Evolutionary conservation across 2,113 vertebrate species (phyloP).

Genomic region (Hyperopisus bebe): DNA sequence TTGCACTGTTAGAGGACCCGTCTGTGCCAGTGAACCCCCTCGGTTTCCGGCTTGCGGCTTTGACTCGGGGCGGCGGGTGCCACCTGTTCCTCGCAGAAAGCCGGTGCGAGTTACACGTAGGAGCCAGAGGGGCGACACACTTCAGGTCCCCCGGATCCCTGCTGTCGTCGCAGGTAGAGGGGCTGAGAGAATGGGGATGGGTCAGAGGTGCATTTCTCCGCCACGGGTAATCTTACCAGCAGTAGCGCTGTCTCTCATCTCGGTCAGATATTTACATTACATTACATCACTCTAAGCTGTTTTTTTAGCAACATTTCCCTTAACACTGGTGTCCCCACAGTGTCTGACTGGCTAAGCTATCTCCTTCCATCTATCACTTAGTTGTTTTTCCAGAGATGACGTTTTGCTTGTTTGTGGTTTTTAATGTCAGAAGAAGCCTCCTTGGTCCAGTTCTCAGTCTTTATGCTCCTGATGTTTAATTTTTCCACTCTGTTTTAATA

Average conservation of each 20-base stretch:
- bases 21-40: neutral
- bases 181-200: neutral
- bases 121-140: neutral
- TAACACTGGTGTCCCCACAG: neutral
- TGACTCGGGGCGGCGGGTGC: neutral
- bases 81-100: neutral
- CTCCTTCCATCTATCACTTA: neutral
- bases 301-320: neutral
- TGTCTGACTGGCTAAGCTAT: neutral
- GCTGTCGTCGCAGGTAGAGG: neutral
- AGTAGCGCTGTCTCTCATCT: neutral
- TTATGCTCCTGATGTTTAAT: neutral
- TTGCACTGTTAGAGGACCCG: neutral
- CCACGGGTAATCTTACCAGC: neutral
- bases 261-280: neutral
- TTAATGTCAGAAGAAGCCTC: neutral
- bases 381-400: neutral
- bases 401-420: neutral
- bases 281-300: neutral
- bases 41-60: too few species aligned
- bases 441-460: neutral
- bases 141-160: neutral
- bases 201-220: neutral
- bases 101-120: neutral
- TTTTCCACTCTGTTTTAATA: constrained; percentile 14